Conservation (phyloP, 1,140 invertebrate species). For the Drepana arcuata region DNA sequence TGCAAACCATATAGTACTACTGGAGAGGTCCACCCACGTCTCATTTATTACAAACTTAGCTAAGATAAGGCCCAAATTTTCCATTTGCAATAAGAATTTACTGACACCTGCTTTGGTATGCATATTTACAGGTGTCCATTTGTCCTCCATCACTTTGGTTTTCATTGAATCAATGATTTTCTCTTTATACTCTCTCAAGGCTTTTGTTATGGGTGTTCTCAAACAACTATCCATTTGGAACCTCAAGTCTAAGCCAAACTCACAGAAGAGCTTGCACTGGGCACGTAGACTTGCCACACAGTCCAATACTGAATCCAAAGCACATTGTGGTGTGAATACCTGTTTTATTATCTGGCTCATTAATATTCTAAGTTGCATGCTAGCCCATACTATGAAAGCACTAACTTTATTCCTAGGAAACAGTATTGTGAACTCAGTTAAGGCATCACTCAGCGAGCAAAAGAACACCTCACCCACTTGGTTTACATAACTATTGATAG, state of each 20-base stretch:
- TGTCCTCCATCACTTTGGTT: constrained; percentile 62
- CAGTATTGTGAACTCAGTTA: constrained; percentile 86
- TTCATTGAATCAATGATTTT: constrained; percentile 67
- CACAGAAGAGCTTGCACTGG: constrained; percentile 77
- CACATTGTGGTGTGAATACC: constrained; percentile 92
- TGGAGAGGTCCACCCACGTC: constrained; percentile 68
- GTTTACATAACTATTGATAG: constrained; percentile 87
- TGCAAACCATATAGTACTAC: constrained; percentile 70
- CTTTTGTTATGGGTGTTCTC: constrained; percentile 73
- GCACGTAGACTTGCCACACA: constrained; percentile 85
- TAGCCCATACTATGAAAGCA: constrained; percentile 93
- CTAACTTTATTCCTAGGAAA: constrained; percentile 85
- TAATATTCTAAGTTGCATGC: constrained; percentile 87
- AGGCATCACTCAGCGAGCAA: constrained; percentile 88
- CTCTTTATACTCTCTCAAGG: constrained; percentile 64
- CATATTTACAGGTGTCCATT: constrained; percentile 70
- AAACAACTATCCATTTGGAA: constrained; percentile 89
- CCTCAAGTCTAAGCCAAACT: constrained; percentile 77
- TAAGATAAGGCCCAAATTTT: constrained; percentile 67
- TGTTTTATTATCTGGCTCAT: constrained; percentile 89
- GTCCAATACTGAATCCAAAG: constrained; percentile 86
- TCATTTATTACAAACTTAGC: constrained; percentile 70
- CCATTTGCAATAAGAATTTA: constrained; percentile 65
- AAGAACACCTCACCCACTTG: constrained; percentile 91
- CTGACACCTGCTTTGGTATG: constrained; percentile 66